These are phyloP conservation scores for Apogon hyalosoma DNA, from an alignment of 2,797 vertebrate genomes.

Conservation along the genomic window DNA sequence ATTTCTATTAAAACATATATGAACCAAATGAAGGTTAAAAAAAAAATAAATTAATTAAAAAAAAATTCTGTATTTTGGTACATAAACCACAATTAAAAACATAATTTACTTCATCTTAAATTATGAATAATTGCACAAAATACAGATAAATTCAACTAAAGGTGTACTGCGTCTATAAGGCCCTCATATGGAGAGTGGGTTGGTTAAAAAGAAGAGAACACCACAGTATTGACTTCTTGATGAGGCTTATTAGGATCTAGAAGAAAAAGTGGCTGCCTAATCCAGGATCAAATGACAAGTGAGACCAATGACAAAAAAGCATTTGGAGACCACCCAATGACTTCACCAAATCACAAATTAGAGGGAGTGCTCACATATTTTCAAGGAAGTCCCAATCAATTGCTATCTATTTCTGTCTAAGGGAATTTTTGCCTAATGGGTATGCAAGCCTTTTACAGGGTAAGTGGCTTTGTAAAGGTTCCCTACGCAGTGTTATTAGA, in stretches of 20 bases:
- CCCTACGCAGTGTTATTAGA: conserved; percentile 84
- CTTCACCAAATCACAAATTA: conserved; percentile 83
- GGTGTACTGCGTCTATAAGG: conserved; percentile 22
- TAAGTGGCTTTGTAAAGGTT: conserved; percentile 84
- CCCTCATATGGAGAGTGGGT: conserved; percentile 48
- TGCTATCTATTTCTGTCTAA: conserved; percentile 82
- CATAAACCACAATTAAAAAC: neutral
- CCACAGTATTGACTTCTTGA: conserved; percentile 76
- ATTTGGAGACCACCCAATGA: conserved; percentile 76
- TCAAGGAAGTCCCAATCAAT: conserved; percentile 87
- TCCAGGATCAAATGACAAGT: conserved; percentile 79
- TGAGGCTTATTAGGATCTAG: conserved; percentile 73
- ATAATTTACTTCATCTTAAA: neutral
- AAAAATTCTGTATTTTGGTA: neutral
- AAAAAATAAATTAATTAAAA: no score
- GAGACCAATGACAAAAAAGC: conserved; percentile 76
- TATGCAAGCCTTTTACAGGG: conserved; percentile 80
- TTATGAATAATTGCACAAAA: conserved; percentile 17
- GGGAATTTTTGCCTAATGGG: conserved; percentile 84
- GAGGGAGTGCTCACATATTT: conserved; percentile 82
- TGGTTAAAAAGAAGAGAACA: conserved; percentile 49
- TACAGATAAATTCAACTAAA: conserved; percentile 21
- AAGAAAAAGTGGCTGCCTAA: conserved; percentile 75
- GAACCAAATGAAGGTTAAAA: no score
- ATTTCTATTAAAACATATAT: no score